Base-by-base conservation (phyloP, 2,113 vertebrate genomes). In the Maccullochella peelii region DNA sequence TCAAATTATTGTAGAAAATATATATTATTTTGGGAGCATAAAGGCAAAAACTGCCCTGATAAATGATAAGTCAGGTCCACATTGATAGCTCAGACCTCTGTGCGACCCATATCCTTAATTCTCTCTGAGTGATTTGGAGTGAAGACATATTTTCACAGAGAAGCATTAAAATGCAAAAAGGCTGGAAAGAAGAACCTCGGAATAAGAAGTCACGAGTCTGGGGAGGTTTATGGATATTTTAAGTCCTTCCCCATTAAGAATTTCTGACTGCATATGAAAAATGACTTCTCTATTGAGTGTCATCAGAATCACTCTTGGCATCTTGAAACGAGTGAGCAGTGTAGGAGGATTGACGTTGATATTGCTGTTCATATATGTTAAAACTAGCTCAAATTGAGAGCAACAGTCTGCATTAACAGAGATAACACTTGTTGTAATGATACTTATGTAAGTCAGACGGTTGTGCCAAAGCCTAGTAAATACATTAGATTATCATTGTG, bases 151-250 rank as follows among this genome's bases (percentile, higher is more conserved):
- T 62, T 67, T 79, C 40, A n/a, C 27, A 57, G 59, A 50, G 1
- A 44, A 16, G 38, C 74, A 74, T 89, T 83, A 85, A 86, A 87
- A 85, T 85, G 73, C 50, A 90, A 77, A 79, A 66, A 36, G 33
- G 21, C 61, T 58, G n/a, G 3, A 44, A 38, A n/a, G 72, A 69
- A 14, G 40, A 65, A 68, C 27, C 11, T 36, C 0, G 0, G 61
- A 73, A 55, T 74, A 20, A 36, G 42, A 70, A 65, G 71, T 54
- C 57, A 55, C 67, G 27, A 72, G 62, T 49, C 33, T 23, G 58
- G 12, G 36, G 83, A 90, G 80, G 36, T 73, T 88, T 69, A 61
- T 77, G 62, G 86, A 69, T 70, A 79, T 85, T 77, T 83, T 36
- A 83, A 78, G 59, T 57, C 50, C 1, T 83, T 18, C 36, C 3